Evolutionary conservation across 1,140 invertebrate genomes (phyloP), one percentile per base, ranked within the genome.

Genomic region (Heterodera carotae): DNA sequence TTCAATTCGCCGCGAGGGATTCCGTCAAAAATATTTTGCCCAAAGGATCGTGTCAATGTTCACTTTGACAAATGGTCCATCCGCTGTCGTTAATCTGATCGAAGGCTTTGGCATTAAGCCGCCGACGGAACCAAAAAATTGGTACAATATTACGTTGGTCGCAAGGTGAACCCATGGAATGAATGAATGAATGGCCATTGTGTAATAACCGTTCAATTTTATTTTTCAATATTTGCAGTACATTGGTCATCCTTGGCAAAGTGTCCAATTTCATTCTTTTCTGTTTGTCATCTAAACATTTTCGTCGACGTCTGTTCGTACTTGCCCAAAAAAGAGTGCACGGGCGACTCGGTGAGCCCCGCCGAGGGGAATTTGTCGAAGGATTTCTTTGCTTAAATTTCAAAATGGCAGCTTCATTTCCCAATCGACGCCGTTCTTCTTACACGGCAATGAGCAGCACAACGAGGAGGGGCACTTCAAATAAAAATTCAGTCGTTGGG

Each of bases 181-280:
- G 60, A 22, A 22, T 7, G 60, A 8, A 22, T 6, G 60, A 22
- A 22, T 6, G n/a, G 60, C 7, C 64, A 43, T 48, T 22, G 27
- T 22, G 10, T 66, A 64, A n/a, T 34, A 25, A 53, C 39, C 12
- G 29, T 60, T 22, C 73, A 70, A 39, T 75, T 76, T 36, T 56
- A 81, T 34, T 5, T 76, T 2, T 29, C 43, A 39, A 43, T 71
- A 6, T 59, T 59, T 83, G 34, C 75, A 87, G 83, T 43, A 79
- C 85, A n/a, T 71, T 86, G 15, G 84, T 86, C 8, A 84, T 86
- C 59, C 81, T 83, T 67, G 84, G 84, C 29, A 86, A 86, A 67
- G 84, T 82, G 6, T 86, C 84, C 10, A 86, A 86, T 48, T 86
- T 86, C 73, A 87, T 86, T 36, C 72, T 86, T 36, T 86, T 86